Evolutionary conservation across 2,797 vertebrate genomes (phyloP).

Genomic region (Tympanoctomys barrerae): DNA sequence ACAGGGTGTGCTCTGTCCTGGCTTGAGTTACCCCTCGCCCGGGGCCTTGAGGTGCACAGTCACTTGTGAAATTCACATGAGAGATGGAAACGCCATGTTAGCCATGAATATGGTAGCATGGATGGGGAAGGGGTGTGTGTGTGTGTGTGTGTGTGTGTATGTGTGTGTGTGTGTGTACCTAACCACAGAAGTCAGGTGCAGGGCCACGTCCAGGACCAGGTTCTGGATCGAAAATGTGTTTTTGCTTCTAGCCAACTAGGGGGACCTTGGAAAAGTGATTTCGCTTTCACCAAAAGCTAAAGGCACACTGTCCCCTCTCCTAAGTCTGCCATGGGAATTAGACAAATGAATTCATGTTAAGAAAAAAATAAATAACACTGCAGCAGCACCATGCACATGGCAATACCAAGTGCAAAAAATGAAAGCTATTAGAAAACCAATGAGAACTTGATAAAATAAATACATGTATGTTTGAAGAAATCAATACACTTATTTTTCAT

Average conservation of each 20-base stretch:
- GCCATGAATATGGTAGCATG: not conserved
- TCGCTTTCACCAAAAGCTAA: not conserved
- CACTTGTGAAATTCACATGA: not conserved
- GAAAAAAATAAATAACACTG: not conserved
- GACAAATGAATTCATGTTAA: not conserved
- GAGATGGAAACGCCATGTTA: not conserved
- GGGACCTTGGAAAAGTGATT: not conserved
- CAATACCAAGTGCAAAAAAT: not conserved
- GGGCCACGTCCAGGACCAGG: not conserved
- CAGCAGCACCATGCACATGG: not conserved
- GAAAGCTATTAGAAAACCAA: slow-evolving; percentile 52
- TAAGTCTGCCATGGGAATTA: not conserved
- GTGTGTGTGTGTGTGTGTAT: no score
- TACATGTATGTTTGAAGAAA: slow-evolving; percentile 48
- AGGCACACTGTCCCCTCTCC: not conserved
- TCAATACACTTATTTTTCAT: slow-evolving; percentile 37
- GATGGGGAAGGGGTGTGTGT: fast-evolving
- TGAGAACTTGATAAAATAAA: slow-evolving; percentile 46
- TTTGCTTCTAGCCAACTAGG: not conserved
- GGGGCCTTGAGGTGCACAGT: fast-evolving
- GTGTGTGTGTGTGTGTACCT: no score
- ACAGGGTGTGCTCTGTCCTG: not conserved
- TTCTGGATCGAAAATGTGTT: not conserved
- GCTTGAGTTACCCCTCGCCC: not conserved
- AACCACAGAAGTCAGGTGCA: fast-evolving